phyloP scores from a whole-genome alignment of 2,113 vertebrate genomes.

The Xenopus tropicalis region UCB_Xtro_10.0 CM004445.2:124617001-124617500 shows the following conservation, averaged over 20 bases:
- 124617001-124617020: no score
- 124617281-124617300: constrained; percentile 2
- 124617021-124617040: no score
- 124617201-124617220: background rate
- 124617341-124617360: background rate
- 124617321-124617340: constrained; percentile 8
- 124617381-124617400: background rate
- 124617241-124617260: constrained; percentile 4
- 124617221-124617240: constrained; percentile 6
- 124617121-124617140: no score
- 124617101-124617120: no score
- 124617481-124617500: background rate
- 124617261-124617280: constrained; percentile 34
- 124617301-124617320: constrained; percentile 9
- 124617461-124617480: background rate
- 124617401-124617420: constrained; percentile 1
- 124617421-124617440: constrained; percentile 1
- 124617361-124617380: background rate
- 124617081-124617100: no score
- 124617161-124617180: no score
- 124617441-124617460: background rate
- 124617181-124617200: background rate
- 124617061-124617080: no score
- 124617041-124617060: no score
- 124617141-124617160: no score